Percentiles rank a stretch among this genome's conserved stretches.
Conservation (phyloP, 2,113 vertebrate species). For the Oryzias celebensis region DNA sequence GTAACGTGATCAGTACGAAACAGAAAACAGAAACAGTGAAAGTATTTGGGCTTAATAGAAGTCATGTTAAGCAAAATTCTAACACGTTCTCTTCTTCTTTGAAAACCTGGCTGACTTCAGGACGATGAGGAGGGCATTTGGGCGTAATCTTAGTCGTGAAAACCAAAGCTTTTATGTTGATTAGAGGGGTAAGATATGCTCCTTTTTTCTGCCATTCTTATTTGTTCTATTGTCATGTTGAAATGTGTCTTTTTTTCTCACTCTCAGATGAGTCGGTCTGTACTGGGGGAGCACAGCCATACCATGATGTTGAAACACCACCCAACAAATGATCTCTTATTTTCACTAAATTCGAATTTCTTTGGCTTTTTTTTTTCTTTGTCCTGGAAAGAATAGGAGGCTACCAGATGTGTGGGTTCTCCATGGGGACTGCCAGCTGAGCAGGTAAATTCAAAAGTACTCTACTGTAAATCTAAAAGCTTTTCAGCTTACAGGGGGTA, state of each 20-base stretch:
- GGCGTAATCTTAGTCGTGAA: conserved; percentile 88
- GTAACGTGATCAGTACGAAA: conserved; percentile 64
- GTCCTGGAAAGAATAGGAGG: conserved; percentile 79
- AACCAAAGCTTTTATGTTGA: conserved; percentile 95
- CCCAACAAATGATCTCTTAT: conserved; percentile 88
- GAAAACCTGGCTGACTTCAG: conserved; percentile 73
- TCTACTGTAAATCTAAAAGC: neutral
- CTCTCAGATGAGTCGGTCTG: conserved; percentile 89
- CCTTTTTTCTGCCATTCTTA: neutral
- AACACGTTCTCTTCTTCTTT: conserved; percentile 75
- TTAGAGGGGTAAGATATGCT: conserved; percentile 88
- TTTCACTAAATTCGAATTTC: conserved; percentile 83
- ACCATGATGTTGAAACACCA: conserved; percentile 89
- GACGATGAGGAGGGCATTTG: conserved; percentile 99
- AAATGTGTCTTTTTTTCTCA: neutral
- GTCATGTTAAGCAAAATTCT: too few species aligned
- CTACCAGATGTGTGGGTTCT: conserved; percentile 65
- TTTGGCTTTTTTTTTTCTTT: conserved; percentile 51
- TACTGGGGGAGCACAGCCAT: conserved; percentile 92
- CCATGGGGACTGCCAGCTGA: conserved; percentile 83
- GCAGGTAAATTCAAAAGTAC: conserved; percentile 76
- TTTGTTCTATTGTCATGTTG: neutral
- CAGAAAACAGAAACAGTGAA: too few species aligned
- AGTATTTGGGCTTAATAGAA: too few species aligned
- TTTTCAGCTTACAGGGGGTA: neutral